Conservation (phyloP, 1,140 invertebrate genomes). For the Ctenoplectra terminalis region DNA sequence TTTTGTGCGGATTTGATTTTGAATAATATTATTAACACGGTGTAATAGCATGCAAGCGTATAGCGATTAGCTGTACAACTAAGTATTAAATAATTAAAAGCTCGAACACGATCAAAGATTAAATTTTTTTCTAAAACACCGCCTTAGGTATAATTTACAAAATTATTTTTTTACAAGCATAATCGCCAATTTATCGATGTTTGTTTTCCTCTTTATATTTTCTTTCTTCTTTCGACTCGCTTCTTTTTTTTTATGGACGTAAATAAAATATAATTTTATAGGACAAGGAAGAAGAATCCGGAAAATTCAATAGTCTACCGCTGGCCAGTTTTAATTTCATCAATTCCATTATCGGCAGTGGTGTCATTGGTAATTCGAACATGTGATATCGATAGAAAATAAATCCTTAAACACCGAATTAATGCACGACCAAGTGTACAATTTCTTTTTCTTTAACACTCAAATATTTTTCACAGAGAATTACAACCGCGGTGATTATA, state of each 20-base stretch:
- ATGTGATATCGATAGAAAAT: not conserved
- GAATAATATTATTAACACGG: not conserved
- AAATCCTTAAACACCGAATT: constrained; percentile 24
- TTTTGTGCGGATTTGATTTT: not conserved
- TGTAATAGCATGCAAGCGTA: not conserved
- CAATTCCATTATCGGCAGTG: constrained; percentile 96
- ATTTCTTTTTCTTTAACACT: not conserved
- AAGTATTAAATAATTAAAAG: not conserved
- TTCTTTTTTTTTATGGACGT: not conserved
- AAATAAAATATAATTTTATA: constrained; percentile 64
- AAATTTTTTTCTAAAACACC: too few relatives aligned
- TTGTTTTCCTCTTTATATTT: not conserved
- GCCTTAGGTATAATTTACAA: not conserved
- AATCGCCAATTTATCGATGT: too few relatives aligned
- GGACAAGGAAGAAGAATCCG: constrained; percentile 82
- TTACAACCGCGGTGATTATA: not conserved
- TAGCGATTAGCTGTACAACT: not conserved
- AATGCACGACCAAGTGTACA: not conserved
- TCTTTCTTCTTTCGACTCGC: not conserved
- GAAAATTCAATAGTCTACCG: constrained; percentile 86
- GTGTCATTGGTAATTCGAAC: constrained; percentile 90
- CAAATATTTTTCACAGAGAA: not conserved
- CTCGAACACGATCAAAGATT: not conserved
- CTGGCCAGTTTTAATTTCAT: constrained; percentile 96
- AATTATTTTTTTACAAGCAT: too few relatives aligned